Evolutionary conservation across 2,113 vertebrate genomes (phyloP).

Genomic region (Smithornis capensis): DNA sequence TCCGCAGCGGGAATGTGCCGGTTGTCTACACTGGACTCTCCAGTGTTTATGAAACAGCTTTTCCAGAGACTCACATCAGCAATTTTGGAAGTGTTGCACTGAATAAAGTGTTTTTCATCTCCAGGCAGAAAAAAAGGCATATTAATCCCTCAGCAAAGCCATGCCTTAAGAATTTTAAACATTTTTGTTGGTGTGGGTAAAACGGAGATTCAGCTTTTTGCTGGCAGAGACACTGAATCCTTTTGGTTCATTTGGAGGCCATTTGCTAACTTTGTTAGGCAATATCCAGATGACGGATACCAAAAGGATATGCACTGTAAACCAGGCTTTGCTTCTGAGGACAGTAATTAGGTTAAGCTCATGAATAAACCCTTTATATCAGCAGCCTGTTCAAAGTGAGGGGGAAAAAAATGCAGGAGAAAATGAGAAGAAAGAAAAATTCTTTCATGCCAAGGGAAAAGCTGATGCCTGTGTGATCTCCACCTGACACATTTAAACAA

Average conservation of each 20-base stretch:
- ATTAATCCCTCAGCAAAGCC: background rate
- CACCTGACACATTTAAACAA: background rate
- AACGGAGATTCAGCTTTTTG: background rate
- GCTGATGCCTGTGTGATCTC: background rate
- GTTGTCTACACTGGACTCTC: background rate
- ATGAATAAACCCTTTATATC: background rate
- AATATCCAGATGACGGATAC: conserved; percentile 28
- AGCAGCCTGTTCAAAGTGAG: background rate
- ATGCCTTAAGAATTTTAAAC: background rate
- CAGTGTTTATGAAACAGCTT: background rate
- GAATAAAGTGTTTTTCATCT: background rate
- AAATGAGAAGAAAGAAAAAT: background rate
- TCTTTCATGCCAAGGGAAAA: background rate
- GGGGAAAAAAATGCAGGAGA: background rate
- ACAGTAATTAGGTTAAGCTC: conserved; percentile 51
- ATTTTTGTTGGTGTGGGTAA: background rate
- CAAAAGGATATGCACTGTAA: conserved; percentile 29
- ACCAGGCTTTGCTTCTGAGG: conserved; percentile 38
- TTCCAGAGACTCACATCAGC: background rate
- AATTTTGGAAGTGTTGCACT: background rate
- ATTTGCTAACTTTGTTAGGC: background rate
- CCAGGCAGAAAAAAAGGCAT: background rate
- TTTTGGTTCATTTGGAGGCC: conserved; percentile 29
- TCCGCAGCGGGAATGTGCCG: background rate
- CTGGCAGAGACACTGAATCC: background rate